phyloP scores from a whole-genome alignment of 2,113 vertebrate genomes.

The Plecturocebus donacophilus region DNA sequence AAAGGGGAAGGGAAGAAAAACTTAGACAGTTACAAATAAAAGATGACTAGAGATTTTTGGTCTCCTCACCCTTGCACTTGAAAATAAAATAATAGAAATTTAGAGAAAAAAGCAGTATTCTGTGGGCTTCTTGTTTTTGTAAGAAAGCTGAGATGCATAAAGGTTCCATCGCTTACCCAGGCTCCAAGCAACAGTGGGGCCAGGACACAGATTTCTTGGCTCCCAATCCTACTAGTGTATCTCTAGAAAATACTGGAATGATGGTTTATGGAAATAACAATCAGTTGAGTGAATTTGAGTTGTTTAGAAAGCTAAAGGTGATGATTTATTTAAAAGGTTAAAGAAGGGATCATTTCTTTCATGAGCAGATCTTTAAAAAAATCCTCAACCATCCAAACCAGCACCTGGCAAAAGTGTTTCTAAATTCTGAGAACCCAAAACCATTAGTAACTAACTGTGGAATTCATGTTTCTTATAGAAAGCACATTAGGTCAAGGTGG shows the following conservation, averaged over 20 bases:
- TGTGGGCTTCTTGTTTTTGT: not conserved
- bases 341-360: not conserved
- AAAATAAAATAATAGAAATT: not conserved
- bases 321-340: not conserved
- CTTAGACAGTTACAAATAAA: not conserved
- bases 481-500: not conserved
- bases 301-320: not conserved
- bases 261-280: not conserved
- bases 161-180: not conserved
- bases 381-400: not conserved
- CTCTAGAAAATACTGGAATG: not conserved
- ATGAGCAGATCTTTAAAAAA: not conserved
- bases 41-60: not conserved
- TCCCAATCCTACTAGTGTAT: not conserved
- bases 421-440: constrained; percentile 31
- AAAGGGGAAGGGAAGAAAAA: not conserved
- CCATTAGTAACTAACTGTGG: not conserved
- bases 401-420: not conserved
- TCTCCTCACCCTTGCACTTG: not conserved
- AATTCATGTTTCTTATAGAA: not conserved
- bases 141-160: not conserved
- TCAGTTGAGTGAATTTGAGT: not conserved
- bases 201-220: not conserved
- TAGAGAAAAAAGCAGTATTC: not conserved
- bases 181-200: not conserved